Percentiles rank a stretch among this genome's conserved stretches.
phyloP scores from a whole-genome alignment of 1,140 invertebrate genomes.

The Nautilus pompilius region DNA sequence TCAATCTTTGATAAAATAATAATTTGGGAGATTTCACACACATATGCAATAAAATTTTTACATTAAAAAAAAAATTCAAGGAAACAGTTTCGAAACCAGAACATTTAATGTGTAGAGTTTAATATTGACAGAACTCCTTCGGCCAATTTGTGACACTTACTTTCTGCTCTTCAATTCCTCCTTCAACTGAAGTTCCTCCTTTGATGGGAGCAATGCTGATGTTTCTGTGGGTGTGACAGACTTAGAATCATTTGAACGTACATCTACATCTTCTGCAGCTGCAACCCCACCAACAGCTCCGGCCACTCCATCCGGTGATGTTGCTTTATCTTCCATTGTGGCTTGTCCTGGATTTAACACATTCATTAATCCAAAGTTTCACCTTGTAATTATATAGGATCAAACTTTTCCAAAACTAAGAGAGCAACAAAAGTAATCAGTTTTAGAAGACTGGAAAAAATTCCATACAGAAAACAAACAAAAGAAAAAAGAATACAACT shows the following conservation, averaged over 20 bases:
- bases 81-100: too few relatives aligned
- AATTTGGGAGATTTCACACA: too few relatives aligned
- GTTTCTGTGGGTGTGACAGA: conserved; percentile 42
- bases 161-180: too few relatives aligned
- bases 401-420: background rate
- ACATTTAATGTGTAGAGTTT: too few relatives aligned
- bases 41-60: too few relatives aligned
- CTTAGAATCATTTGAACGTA: conserved; percentile 31
- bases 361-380: background rate
- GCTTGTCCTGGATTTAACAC: background rate
- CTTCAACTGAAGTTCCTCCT: too few relatives aligned
- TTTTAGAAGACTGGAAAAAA: background rate
- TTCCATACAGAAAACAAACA: background rate
- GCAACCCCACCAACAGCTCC: conserved; percentile 6
- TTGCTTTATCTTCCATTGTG: background rate
- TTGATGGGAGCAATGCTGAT: conserved; percentile 32
- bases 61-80: too few relatives aligned
- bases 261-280: conserved; percentile 11
- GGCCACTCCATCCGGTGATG: conserved; percentile 10
- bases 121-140: too few relatives aligned
- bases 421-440: background rate
- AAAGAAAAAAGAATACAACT: background rate
- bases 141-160: too few relatives aligned
- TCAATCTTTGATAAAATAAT: too few relatives aligned
- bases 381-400: background rate